Evolutionary conservation across 2,113 vertebrate species (phyloP).

Genomic region (Turdus rufiventris): DNA sequence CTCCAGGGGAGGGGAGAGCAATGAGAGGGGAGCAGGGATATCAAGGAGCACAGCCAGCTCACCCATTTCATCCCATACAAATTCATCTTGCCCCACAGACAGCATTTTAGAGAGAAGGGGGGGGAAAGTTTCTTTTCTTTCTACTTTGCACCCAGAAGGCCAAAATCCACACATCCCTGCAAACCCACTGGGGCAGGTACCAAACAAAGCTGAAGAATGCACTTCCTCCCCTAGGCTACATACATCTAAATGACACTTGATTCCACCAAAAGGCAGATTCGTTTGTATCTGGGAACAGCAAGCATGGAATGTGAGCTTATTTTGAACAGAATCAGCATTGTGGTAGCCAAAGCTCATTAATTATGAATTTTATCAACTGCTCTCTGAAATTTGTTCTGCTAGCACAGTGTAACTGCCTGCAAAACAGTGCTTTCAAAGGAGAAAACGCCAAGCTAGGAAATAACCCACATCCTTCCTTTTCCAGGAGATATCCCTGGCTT

Average conservation of each 20-base stretch:
- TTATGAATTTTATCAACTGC: conserved; percentile 34
- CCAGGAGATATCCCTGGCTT: background rate
- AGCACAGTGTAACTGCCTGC: background rate
- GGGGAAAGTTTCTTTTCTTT: background rate
- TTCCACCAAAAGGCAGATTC: background rate
- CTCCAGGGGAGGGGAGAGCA: background rate
- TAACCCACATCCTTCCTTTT: background rate
- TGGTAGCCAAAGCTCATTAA: conserved; percentile 44
- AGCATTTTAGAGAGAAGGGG: background rate
- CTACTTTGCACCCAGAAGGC: background rate
- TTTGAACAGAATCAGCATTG: conserved; percentile 8
- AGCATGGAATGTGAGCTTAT: background rate
- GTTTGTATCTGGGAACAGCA: background rate
- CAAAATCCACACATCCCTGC: background rate
- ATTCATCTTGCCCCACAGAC: background rate
- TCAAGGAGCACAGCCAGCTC: background rate
- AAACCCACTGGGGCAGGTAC: background rate
- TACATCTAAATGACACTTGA: background rate
- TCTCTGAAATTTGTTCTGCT: background rate
- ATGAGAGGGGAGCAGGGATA: background rate
- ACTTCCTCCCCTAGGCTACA: background rate
- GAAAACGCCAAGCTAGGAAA: background rate
- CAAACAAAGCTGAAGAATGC: background rate
- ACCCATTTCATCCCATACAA: background rate
- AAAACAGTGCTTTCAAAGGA: background rate